Conservation (phyloP, 2,888 invertebrate species). For the Agrypnus murinus region DNA sequence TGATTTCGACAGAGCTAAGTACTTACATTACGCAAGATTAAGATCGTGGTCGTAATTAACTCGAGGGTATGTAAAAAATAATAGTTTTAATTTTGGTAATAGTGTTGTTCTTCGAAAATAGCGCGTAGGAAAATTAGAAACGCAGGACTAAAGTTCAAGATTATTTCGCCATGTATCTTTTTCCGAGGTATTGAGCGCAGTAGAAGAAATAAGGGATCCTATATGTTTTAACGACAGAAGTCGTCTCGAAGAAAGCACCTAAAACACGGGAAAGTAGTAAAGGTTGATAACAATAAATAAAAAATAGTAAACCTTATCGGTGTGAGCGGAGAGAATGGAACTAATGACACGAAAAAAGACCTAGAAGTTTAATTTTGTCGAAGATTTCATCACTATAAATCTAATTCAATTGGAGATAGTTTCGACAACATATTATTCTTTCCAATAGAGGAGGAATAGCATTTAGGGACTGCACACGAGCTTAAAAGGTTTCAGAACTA, state of each 20-base stretch:
- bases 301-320: slow-evolving; percentile 52
- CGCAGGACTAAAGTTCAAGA: slow-evolving; percentile 21
- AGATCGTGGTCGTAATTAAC: not conserved
- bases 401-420: slow-evolving; percentile 67
- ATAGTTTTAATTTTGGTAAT: too few species aligned
- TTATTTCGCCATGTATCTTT: slow-evolving; percentile 30
- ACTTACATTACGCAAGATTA: slow-evolving; percentile 2
- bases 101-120: slow-evolving; percentile 5
- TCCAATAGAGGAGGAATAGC: slow-evolving; percentile 50
- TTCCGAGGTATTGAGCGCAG: slow-evolving; percentile 27
- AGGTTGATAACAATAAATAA: slow-evolving; percentile 51
- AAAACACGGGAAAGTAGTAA: slow-evolving; percentile 39
- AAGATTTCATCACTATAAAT: slow-evolving; percentile 70
- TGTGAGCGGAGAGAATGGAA: slow-evolving; percentile 52
- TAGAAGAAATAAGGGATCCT: slow-evolving; percentile 39
- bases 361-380: slow-evolving; percentile 69
- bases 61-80: not conserved
- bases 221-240: slow-evolving; percentile 43
- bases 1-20: slow-evolving; percentile 21
- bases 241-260: slow-evolving; percentile 40
- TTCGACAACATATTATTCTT: slow-evolving; percentile 64
- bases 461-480: slow-evolving; percentile 47
- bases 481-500: slow-evolving; percentile 49
- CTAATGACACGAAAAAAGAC: slow-evolving; percentile 61
- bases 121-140: slow-evolving; percentile 16